phyloP scores from a whole-genome alignment of 2,113 vertebrate genomes.

The Coregonus clupeaformis region DNA sequence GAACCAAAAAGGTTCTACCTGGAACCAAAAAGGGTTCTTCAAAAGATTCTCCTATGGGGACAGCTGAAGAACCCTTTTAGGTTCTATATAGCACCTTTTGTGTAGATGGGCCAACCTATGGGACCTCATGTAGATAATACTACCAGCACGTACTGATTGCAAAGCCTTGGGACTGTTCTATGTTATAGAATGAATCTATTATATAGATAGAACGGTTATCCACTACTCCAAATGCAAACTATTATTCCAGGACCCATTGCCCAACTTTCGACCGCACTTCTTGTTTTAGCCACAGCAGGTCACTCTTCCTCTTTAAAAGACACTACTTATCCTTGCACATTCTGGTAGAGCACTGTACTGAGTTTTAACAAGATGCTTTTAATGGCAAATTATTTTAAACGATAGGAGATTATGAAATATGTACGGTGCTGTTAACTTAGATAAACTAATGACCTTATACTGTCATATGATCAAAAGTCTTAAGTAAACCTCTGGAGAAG shows the following conservation, averaged over 20 bases:
- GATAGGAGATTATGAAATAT: conserved; percentile 7
- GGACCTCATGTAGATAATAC: conserved; percentile 46
- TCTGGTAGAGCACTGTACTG: conserved; percentile 12
- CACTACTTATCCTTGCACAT: conserved; percentile 10
- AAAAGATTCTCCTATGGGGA: too few relatives aligned
- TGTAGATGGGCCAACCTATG: conserved; percentile 10
- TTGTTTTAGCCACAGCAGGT: conserved; percentile 1
- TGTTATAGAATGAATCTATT: not conserved
- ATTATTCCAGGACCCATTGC: not conserved
- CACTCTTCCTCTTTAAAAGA: not conserved
- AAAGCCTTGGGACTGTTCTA: conserved; percentile 21
- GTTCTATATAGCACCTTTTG: too few relatives aligned
- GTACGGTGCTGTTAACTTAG: conserved; percentile 38
- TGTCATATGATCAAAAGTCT: conserved; percentile 36
- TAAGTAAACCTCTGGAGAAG: conserved; percentile 12
- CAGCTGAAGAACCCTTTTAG: too few relatives aligned
- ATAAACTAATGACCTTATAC: conserved; percentile 26
- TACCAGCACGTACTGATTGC: conserved; percentile 22
- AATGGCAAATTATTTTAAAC: conserved; percentile 34
- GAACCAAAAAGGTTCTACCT: too few relatives aligned
- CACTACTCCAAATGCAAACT: conserved; percentile 32
- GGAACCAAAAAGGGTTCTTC: too few relatives aligned
- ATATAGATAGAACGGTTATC: conserved; percentile 27
- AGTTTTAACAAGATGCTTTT: conserved; percentile 33
- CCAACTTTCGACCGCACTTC: conserved; percentile 30